Evolutionary conservation across 2,888 invertebrate genomes (phyloP), one percentile per base, ranked within the genome.

Genomic region (Drosophila emarginata): DNA sequence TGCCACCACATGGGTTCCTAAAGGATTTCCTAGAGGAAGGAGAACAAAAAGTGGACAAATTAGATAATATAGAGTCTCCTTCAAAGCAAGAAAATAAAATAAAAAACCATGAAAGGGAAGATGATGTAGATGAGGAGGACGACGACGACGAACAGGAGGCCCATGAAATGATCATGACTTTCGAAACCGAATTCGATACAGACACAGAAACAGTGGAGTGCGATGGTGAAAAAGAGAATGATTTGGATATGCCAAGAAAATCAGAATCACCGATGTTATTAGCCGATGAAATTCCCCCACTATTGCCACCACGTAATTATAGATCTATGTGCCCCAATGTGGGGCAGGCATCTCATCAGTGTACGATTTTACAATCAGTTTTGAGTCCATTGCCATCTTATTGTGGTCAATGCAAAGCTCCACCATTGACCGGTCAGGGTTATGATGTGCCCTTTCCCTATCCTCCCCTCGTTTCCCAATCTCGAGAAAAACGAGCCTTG

Each of bases 381-480:
- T 9, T 32, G 32, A 32, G 32, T 32, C 32, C 32, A 32, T 32
- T 6, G 18, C 3, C 40, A 23, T 9, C 2, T 32, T 32, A 23
- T n/a, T 26, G 28, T 58, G 21, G 18, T 26, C 62, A 36, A 28
- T 81, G 67, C 40, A 54, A 40, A 0, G 51, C 61, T 0, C 73
- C 76, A 0, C 67, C 64, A 18, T 3, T 37, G 3, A 14, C 0
- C 0, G 79, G 74, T 0, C 45, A 64, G 11, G 82, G 79, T 12
- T 80, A 69, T 58, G 79, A 80, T 53, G 2, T 11, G n/a, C 71
- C 74, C 21, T 82, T 80, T 15, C 53, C 64, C 0, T 80, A 80
- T 18, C 79, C 79, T 9, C 59, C 61, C 0, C 50, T 26, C 6
- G 9, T 77, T 4, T 45, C 61, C 28, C 64, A 59, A 12, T 58